Conservation (phyloP, 2,888 invertebrate species). For the Rhingia rostrata region DNA sequence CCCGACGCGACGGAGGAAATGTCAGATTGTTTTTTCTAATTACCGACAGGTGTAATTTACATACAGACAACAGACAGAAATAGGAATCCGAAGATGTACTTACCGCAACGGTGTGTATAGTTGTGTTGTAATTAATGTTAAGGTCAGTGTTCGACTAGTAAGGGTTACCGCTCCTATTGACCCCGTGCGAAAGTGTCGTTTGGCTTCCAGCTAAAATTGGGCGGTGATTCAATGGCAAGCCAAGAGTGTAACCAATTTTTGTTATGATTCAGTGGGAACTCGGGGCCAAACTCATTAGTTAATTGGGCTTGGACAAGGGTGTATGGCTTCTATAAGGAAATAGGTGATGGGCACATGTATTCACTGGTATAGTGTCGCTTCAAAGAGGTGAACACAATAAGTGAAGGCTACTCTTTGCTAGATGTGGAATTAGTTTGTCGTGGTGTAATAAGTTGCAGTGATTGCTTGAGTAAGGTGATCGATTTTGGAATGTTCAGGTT, state of each 20-base stretch:
- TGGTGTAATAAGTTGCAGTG: slow-evolving; percentile 11
- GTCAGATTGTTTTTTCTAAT: slow-evolving; percentile 48
- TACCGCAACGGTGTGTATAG: neutral
- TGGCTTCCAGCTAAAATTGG: slow-evolving; percentile 20
- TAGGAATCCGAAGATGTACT: slow-evolving; percentile 6
- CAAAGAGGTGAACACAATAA: slow-evolving; percentile 14
- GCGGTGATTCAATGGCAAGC: slow-evolving; percentile 22
- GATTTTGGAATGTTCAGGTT: neutral
- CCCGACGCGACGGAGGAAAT: slow-evolving; percentile 43
- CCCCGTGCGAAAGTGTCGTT: slow-evolving; percentile 19
- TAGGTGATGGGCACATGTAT: neutral
- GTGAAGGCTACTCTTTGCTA: slow-evolving; percentile 39
- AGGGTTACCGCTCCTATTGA: slow-evolving; percentile 16
- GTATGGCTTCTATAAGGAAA: slow-evolving; percentile 24
- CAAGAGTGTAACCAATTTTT: slow-evolving; percentile 6
- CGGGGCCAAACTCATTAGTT: slow-evolving; percentile 63
- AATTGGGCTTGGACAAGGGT: slow-evolving; percentile 47
- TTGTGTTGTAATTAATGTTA: slow-evolving; percentile 39
- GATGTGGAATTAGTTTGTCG: slow-evolving; percentile 27
- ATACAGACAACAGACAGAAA: slow-evolving; percentile 4
- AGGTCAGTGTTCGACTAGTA: slow-evolving; percentile 40
- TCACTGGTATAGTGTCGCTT: neutral
- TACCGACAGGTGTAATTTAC: slow-evolving; percentile 37
- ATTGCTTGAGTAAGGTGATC: slow-evolving; percentile 13
- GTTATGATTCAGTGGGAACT: slow-evolving; percentile 40